These are phyloP conservation scores for Eulemur rubriventer DNA, from an alignment of 2,797 vertebrate genomes.

Conservation along the genomic window DNA sequence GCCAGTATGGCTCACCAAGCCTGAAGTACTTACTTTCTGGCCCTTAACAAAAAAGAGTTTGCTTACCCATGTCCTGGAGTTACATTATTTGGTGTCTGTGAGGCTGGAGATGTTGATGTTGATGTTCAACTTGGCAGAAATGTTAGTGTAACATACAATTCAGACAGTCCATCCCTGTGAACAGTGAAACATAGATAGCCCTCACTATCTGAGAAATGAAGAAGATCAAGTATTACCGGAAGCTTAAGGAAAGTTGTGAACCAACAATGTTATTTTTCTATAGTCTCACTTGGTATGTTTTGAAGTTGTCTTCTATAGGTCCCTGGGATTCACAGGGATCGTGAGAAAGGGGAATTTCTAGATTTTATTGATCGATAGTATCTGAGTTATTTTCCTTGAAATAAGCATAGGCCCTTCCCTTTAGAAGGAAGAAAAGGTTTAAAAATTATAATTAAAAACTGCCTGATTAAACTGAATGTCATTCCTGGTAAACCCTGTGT, in stretches of 20 bases:
- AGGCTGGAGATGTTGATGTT: neutral
- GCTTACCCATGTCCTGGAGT: neutral
- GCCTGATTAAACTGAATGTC: neutral
- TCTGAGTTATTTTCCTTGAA: conserved; percentile 25
- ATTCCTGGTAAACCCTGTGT: neutral
- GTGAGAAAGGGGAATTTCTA: neutral
- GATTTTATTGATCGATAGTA: neutral
- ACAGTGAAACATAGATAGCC: neutral
- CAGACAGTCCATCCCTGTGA: neutral
- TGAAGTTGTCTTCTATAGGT: neutral
- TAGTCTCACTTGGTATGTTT: neutral
- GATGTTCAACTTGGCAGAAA: neutral
- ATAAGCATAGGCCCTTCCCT: neutral
- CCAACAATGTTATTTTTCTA: neutral
- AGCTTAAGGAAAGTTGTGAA: neutral
- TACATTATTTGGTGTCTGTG: neutral
- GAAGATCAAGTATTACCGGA: neutral
- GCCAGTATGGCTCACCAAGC: neutral
- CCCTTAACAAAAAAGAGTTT: neutral
- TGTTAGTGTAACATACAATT: neutral
- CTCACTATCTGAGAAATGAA: neutral
- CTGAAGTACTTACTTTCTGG: neutral
- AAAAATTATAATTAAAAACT: conserved; percentile 1
- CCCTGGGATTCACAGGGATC: neutral
- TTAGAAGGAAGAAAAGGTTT: neutral